Percentiles rank a stretch among this genome's conserved stretches.
Conservation (phyloP, 2,797 vertebrate genomes). For the Diceros bicornis region DNA sequence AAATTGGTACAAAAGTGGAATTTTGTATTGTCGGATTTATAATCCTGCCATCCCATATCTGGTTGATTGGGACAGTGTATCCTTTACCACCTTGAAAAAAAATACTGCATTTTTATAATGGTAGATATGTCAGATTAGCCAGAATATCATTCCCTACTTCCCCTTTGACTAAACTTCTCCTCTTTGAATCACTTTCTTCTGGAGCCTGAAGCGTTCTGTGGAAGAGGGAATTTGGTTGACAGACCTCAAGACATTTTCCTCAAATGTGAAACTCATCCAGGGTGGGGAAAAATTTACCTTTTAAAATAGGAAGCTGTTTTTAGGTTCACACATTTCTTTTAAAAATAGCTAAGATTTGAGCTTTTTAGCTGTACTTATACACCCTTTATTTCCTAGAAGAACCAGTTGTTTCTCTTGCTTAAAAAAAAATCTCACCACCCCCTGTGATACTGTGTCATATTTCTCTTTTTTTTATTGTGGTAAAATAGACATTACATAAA, state of each 20-base stretch:
- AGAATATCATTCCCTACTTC: not conserved
- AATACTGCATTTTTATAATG: not conserved
- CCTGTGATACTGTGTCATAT: not conserved
- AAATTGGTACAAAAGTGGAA: not conserved
- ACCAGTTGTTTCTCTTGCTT: slow-evolving; percentile 20
- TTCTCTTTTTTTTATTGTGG: not conserved
- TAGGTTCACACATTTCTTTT: not conserved
- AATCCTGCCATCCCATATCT: not conserved
- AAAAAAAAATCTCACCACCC: not conserved
- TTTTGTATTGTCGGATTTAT: not conserved
- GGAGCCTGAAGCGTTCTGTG: not conserved
- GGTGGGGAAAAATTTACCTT: not conserved
- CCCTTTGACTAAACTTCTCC: not conserved
- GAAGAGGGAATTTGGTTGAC: not conserved
- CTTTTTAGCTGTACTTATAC: not conserved
- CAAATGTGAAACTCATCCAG: not conserved
- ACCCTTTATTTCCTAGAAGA: not conserved
- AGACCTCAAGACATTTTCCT: not conserved
- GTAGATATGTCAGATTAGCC: not conserved
- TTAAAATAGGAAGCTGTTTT: slow-evolving; percentile 47
- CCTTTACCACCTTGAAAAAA: not conserved
- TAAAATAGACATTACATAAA: not conserved
- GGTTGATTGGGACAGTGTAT: not conserved
- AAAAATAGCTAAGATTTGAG: not conserved
- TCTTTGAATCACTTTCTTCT: not conserved